Evolutionary conservation across 2,113 vertebrate genomes (phyloP), one percentile per base, ranked within the genome.

Genomic region (Spermophilus dauricus): DNA sequence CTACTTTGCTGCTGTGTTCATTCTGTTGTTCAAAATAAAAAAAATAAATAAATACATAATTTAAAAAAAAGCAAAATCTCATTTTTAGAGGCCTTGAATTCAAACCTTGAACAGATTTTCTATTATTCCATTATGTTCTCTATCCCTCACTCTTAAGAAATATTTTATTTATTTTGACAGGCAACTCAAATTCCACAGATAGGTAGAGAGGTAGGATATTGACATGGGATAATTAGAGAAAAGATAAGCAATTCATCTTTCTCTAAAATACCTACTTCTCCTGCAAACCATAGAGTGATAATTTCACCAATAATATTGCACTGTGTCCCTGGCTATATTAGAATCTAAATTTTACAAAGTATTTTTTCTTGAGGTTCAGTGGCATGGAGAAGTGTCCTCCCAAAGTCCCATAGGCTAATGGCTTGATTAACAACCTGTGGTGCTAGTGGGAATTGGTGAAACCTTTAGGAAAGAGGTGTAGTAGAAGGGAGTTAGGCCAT

Each of bases 81-180:
- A 70, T 51, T 85, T 86, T 67, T 22, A 88, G 81, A 83, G 65
- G 17, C 26, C 56, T 69, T 87, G 45, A 83, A 42, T 22, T 37
- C 22, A 67, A 93, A 86, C 0, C 14, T 53, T 72, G 26, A 12
- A 63, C 32, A 72, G 89, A 63, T 90, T 45, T 26, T 90, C 18
- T 67, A 39, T 37, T 67, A 39, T 37, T 34, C 69, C 32, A 48
- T 78, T 87, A 37, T 58, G 5, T 76, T 51, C 6, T 77, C 39
- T 53, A 83, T 22, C 20, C 6, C 24, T 91, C 24, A 45, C 22
- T 78, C 61, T 45, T 67, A n/a, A 78, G 20, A 96, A 91, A 51
- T 63, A 65, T 37, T 87, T 73, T 17, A 65, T 91, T 80, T 75
- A 91, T 90, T 88, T 84, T 85, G 65, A 26, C 56, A 88, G 51